Evolutionary conservation across 2,797 vertebrate genomes (phyloP), one percentile per base, ranked within the genome.

Genomic region (Alcedo quadribrachys): DNA sequence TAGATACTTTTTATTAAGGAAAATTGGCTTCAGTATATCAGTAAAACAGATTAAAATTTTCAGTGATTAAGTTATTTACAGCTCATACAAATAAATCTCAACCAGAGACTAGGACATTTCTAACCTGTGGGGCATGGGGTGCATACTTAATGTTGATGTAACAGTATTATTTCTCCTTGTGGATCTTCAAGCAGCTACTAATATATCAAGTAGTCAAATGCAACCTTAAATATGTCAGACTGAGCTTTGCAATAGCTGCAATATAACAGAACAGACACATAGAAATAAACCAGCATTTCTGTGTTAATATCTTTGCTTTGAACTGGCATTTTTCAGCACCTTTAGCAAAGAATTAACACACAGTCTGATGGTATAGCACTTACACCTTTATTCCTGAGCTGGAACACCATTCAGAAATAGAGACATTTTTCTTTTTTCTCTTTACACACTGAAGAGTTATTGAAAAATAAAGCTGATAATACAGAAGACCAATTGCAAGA

Each of bases 21-120:
- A 85, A 92, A 70, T 35, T 50, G 1, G 8, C 24, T 68, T 67
- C 74, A 80, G 57, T 94, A 25, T 57, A 94, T 61, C 75, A 68
- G 25, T 71, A 65, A 86, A 6, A 63, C 3, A 84, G 58, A 79
- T 77, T 81, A 3, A 69, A 90, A 92, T 79, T 53, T 81, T 20
- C 24, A 50, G 15, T 53, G 42, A 66, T 85, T 81, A 83, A 48
- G 30, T 88, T 87, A 92, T 89, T 92, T 95, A 74, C 61, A 92
- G 28, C n/a, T 88, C 45, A 70, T 50, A 70, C 33, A 87, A 90
- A 82, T 76, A 80, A 74, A 82, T 82, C 42, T 71, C 50, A 58
- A 76, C 4, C 17, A 90, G 51, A 88, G 9, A 32, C 15, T 42
- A 74, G 13, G 61, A 70, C 8, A 81, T 84, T 81, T 74, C 45